Base-by-base conservation (phyloP, 2,113 vertebrate species). In the Blennius ocellaris region DNA sequence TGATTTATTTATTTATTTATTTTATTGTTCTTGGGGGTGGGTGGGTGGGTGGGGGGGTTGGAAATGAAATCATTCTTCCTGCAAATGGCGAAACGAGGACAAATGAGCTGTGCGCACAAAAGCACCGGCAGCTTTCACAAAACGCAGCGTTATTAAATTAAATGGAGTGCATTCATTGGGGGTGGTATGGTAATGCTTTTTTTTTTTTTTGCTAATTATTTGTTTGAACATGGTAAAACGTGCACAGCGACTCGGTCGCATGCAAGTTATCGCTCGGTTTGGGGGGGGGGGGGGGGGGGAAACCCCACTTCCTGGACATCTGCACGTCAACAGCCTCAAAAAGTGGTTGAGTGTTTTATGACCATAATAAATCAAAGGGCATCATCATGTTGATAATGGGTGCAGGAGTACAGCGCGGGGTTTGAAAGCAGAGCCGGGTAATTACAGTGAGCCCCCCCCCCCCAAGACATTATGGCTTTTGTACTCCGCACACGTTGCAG, bases 61-160 rank as follows among this genome's bases (percentile, higher is more conserved):
- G 49, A 69, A 64, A 57, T 52, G 2, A 78, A 80, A 58, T 73
- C 10, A 47, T 51, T 68, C 48, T 55, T 82, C 41, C 15, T 44
- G 53, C 41, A 57, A 78, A 80, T 59, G 45, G 15, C 54, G 45
- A 80, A 82, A 69, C 41, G 52, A 76, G 60, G 60, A 75, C n/a
- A 64, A 72, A 40, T 58, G 43, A 63, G 76, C 64, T 67, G 73
- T 39, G 60, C 37, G 40, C 67, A 79, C 67, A 76, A 50, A 39
- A 30, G 65, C 66, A 69, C 43, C 70, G 71, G 74, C 49, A 56
- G 43, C 58, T 58, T 66, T 40, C 30, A 38, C 54, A 16, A 55
- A 59, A 7, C 39, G 57, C 44, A 44, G 45, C 14, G 69, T 56
- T 48, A 76, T 65, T 73, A 30, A 69, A 45, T 69, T 47, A 58